phyloP scores from a whole-genome alignment of 2,888 invertebrate genomes.

The Heteromurus nitidus region DNA sequence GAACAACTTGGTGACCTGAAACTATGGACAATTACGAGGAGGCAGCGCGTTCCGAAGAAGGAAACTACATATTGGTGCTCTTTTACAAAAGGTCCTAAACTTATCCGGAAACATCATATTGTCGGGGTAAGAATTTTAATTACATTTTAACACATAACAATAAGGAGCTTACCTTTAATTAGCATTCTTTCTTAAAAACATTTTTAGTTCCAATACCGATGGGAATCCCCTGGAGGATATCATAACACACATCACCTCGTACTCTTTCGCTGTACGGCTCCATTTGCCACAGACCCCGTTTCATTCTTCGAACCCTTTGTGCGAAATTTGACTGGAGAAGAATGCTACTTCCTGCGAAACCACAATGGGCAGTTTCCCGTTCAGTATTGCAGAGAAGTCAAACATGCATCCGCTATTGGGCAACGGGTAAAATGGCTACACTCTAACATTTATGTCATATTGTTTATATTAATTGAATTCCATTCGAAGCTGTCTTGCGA shows the following conservation, averaged over 20 bases:
- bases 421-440: background rate
- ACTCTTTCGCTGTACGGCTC: background rate
- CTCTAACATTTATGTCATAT: too few species aligned
- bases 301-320: background rate
- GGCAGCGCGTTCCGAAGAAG: background rate
- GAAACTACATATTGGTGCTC: constrained; percentile 37
- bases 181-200: background rate
- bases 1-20: background rate
- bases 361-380: background rate
- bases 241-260: constrained; percentile 15
- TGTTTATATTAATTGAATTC: too few species aligned
- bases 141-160: too few species aligned
- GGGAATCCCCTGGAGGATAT: background rate
- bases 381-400: constrained; percentile 34
- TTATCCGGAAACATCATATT: constrained; percentile 19
- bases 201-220: background rate
- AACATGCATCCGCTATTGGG: constrained; percentile 9
- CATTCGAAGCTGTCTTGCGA: background rate
- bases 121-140: constrained; percentile 30
- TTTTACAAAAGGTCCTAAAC: constrained; percentile 12
- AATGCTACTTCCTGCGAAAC: background rate
- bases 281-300: background rate
- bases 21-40: background rate
- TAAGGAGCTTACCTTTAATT: background rate
- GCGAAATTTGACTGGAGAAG: background rate